Base-by-base conservation (phyloP, 1,140 invertebrate species). In the Liolophura sinensis region DNA sequence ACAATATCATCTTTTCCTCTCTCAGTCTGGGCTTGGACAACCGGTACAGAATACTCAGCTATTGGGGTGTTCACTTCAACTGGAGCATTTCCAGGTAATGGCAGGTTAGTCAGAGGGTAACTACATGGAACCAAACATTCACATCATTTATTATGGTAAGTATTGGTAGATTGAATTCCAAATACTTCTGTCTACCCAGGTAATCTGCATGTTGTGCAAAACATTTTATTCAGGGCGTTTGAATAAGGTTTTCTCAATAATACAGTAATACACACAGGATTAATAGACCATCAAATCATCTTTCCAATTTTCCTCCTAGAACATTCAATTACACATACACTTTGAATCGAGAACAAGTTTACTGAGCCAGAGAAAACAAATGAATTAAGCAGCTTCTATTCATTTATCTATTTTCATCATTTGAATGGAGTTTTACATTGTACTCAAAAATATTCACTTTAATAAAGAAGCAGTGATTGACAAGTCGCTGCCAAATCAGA, bases 81-180 rank as follows among this genome's bases (percentile, higher is more conserved):
- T 20, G 92, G 92, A 55, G 89, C 89, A 79, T 92, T 94, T 66
- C 93, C 92, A 57, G 92, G 92, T 69, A 95, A 84, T 1, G 93
- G 93, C 20, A 94, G 84, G 85, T 92, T 91, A 55, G 91, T 81
- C 54, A 96, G 80, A 7, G 93, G 92, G 81, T 90, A 92, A 79
- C 93, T 87, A 87, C 73, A 73, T 59, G 49, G 71, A 67, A 70
- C 58, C 62, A 62, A 15, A 12, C 5, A 60, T 0, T 12, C 60
- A 62, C 4, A 54, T 4, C 18, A 58, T 31, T 20, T 58, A 58
- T n/a, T n/a, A n/a, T n/a, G n/a, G n/a, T 58, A 58, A 58, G 18
- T 24, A 54, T 7, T 20, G 24, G n/a, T 12, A 54, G 7, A 5
- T 54, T 54, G 51, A n/a, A 20, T n/a, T 12, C 51, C 18, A 54